Evolutionary conservation across 2,113 vertebrate species (phyloP), one percentile per base, ranked within the genome.

Genomic region (Corvus cornix): DNA sequence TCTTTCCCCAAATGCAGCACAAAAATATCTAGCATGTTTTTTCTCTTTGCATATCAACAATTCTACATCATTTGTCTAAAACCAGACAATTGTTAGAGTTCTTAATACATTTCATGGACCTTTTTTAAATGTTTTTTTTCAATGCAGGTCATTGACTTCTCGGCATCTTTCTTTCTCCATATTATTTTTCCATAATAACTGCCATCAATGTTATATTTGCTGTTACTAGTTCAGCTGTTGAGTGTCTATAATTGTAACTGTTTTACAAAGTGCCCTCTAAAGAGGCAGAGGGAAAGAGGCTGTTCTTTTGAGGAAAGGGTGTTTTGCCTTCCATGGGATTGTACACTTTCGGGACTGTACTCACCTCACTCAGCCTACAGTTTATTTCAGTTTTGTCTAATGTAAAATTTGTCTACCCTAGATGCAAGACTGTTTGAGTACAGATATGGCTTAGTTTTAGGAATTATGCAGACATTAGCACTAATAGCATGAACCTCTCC

Each of bases 191-290:
- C 76, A 64, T 55, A 92, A 95, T 95, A 70, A 62, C 64, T 91
- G 76, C 60, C 62, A 22, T 76, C 85, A 63, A 59, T 84, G 82
- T 95, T 93, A 67, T 96, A 94, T 83, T 95, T 91, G 88, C 87
- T 76, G 49, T 87, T 93, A 60, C 74, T 82, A 58, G 87, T 82
- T 91, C 94, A 95, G 89, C 88, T 96, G 87, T 95, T 95, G 60
- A 78, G 59, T 93, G 48, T 84, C 80, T 97, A 77, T 97, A 93
- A 92, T 94, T 96, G 83, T 35, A 90, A 88, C 80, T 84, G 73
- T 69, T 84, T 92, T 78, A 41, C 41, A 90, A 95, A 93, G 88
- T 89, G 64, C 15, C 73, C 55, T 84, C 83, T 63, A 15, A 81
- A 62, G 52, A 56, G 52, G 55, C 68, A 89, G 73, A 81, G 93